Evolutionary conservation across 2,113 vertebrate genomes (phyloP), one percentile per base, ranked within the genome.

Genomic region (Paralichthys olivaceus): DNA sequence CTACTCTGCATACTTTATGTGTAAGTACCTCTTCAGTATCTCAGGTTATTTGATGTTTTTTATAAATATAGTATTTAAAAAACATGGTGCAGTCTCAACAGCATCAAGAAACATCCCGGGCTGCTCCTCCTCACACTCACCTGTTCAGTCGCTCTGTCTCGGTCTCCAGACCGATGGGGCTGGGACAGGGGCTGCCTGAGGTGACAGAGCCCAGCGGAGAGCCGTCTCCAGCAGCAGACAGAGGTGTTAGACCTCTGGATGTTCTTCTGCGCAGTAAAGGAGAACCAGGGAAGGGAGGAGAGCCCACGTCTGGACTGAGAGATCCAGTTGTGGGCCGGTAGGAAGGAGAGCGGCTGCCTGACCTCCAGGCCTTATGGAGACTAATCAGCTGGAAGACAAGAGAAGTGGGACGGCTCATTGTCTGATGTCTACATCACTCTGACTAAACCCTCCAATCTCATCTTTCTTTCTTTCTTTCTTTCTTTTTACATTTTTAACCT

Each of bases 71-170:
- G 7, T 7, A 22, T 53, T 53, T 22, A 22, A 53, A 53, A 49
- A 49, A 4, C 17, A 14, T 1, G 8, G 8, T n/a, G n/a, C n/a
- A 12, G 37, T 40, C 11, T 40, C 37, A 2, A 3, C 37, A 37
- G 37, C 11, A 37, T 37, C 11, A 1, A 1, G 11, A 37, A 13
- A 37, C 49, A 51, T n/a, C 49, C 49, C 8, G 20, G 6, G 49
- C 49, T n/a, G 5, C 7, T 53, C 20, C 7, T 53, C 20, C 19
- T 7, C 47, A 20, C 6, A 19, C 81, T 80, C 76, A 93, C 95
- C 94, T 94, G 82, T 92, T 93, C 25, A 95, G 90, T 37, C 90
- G 87, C 0, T 94, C 93, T 0, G 85, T 91, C 87, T 95, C 94
- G 0, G 81, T 64, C 71, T 93, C 93, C 23, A 85, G 78, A 62